These are phyloP conservation scores for Psettodes erumei DNA, from an alignment of 2,113 vertebrate genomes.

Conservation along the genomic window DNA sequence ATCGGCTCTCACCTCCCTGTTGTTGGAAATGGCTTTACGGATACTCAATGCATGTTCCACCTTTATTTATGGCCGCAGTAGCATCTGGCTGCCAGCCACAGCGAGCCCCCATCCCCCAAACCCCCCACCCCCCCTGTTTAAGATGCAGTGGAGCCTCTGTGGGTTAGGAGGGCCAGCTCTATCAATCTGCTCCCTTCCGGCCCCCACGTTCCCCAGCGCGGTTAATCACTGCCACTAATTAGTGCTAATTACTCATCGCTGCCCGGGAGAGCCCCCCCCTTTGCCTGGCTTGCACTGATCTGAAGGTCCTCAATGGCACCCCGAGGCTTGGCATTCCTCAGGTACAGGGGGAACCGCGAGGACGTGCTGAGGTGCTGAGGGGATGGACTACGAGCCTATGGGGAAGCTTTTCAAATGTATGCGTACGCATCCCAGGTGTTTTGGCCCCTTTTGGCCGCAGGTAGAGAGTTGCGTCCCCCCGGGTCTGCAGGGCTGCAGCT, in stretches of 20 bases:
- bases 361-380: constrained; percentile 36
- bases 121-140: constrained; percentile 82
- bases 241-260: constrained; percentile 83
- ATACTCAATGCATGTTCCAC: constrained; percentile 38
- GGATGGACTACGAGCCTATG: constrained; percentile 5
- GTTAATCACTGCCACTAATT: constrained; percentile 90
- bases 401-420: constrained; percentile 31
- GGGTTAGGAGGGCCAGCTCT: constrained; percentile 75
- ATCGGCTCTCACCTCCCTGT: constrained; percentile 33
- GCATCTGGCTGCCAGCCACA: constrained; percentile 69
- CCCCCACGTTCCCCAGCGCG: constrained; percentile 81
- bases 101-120: too few relatives aligned
- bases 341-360: constrained; percentile 29
- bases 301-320: constrained; percentile 66
- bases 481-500: constrained; percentile 1
- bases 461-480: constrained; percentile 36
- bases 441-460: constrained; percentile 37
- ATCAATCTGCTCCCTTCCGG: constrained; percentile 85
- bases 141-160: constrained; percentile 79
- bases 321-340: constrained; percentile 61
- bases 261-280: constrained; percentile 70
- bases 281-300: constrained; percentile 49
- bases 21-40: constrained; percentile 43
- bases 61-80: constrained; percentile 60
- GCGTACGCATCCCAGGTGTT: constrained; percentile 47